These are phyloP conservation scores for Silurus asotus DNA, from an alignment of 2,113 vertebrate genomes.

Conservation along the genomic window DNA sequence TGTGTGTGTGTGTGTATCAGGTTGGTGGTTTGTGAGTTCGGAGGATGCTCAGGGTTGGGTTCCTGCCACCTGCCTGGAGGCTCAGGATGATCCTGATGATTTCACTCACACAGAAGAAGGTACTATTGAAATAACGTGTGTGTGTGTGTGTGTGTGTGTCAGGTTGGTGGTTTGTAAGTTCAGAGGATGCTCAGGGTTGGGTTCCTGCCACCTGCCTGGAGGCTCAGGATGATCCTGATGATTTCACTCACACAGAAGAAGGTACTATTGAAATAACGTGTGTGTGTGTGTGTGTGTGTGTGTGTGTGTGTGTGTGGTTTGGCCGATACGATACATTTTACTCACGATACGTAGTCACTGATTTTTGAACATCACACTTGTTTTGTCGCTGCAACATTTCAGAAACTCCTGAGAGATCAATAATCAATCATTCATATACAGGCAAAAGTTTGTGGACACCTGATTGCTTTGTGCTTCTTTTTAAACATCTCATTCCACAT, in stretches of 20 bases:
- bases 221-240: constrained; percentile 91
- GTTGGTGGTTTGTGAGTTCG: constrained; percentile 98
- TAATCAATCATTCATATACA: not conserved
- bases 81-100: constrained; percentile 92
- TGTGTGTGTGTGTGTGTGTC: not conserved
- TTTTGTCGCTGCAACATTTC: not conserved
- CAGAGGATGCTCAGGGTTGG: constrained; percentile 94
- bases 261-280: constrained; percentile 69
- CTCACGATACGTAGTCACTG: not conserved
- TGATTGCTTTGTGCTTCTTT: too few species aligned
- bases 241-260: constrained; percentile 87
- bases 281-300: not conserved
- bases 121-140: constrained; percentile 58
- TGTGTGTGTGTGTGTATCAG: constrained; percentile 63
- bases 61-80: constrained; percentile 93
- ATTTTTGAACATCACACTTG: not conserved
- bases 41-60: constrained; percentile 97
- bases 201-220: constrained; percentile 96
- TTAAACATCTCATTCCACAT: too few species aligned
- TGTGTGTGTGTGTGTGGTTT: not conserved
- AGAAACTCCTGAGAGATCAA: not conserved
- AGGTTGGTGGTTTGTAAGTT: constrained; percentile 99
- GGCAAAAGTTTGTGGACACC: too few species aligned
- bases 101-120: constrained; percentile 89
- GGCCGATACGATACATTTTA: not conserved